These are phyloP conservation scores for Podotricha telesiphe DNA, from an alignment of 2,888 invertebrate species.

Conservation along the genomic window DNA sequence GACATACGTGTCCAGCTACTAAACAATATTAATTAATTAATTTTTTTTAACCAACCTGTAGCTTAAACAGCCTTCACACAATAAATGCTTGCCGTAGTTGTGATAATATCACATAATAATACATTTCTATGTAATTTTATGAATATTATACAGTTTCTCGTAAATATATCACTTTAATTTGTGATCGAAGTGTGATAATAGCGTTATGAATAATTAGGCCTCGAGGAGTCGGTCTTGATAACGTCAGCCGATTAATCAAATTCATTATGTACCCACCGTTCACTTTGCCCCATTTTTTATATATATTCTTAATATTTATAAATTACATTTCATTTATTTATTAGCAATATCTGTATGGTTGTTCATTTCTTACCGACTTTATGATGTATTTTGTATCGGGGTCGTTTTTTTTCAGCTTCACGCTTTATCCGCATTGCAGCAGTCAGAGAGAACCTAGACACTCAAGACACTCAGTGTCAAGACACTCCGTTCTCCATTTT, in stretches of 20 bases:
- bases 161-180: conserved; percentile 38
- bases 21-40: too few species aligned
- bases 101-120: conserved; percentile 20
- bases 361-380: too few species aligned
- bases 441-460: too few species aligned
- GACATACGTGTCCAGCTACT: too few species aligned
- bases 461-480: too few species aligned
- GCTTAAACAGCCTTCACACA: background rate
- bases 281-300: conserved; percentile 18
- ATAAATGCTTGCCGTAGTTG: conserved; percentile 15
- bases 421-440: too few species aligned
- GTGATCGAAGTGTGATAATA: conserved; percentile 38
- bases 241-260: conserved; percentile 42
- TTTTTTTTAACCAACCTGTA: background rate
- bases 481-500: too few species aligned
- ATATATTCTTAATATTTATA: too few species aligned
- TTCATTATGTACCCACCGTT: conserved; percentile 33
- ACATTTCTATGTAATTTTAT: conserved; percentile 17
- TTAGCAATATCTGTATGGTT: too few species aligned
- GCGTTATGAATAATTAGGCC: conserved; percentile 42
- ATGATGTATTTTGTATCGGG: too few species aligned
- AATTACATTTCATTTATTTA: too few species aligned
- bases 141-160: conserved; percentile 27
- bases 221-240: conserved; percentile 38
- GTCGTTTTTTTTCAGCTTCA: too few species aligned